Evolutionary conservation across 1,140 invertebrate genomes (phyloP).

Genomic region (Saxidomus purpurata): DNA sequence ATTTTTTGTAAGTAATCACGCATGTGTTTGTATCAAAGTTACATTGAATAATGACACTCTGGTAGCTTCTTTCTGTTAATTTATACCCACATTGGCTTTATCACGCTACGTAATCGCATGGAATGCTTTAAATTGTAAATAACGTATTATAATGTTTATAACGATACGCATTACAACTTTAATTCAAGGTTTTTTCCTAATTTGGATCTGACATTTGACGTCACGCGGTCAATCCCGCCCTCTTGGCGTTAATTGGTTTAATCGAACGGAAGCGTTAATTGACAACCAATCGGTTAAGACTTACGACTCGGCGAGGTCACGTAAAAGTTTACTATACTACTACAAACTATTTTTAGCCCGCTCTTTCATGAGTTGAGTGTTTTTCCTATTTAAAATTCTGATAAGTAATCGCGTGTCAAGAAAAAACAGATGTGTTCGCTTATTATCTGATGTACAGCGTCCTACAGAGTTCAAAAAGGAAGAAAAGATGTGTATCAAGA

Average conservation of each 20-base stretch:
- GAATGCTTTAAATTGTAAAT: slow-evolving; percentile 54
- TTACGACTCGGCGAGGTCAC: neutral
- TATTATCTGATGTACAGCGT: neutral
- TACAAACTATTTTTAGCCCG: slow-evolving; percentile 36
- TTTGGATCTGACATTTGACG: slow-evolving; percentile 39
- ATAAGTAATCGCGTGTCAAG: slow-evolving; percentile 25
- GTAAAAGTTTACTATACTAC: slow-evolving; percentile 28
- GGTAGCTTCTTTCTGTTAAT: neutral
- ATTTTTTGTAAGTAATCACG: neutral
- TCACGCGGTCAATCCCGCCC: slow-evolving; percentile 29
- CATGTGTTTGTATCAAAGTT: neutral
- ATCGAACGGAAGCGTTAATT: slow-evolving; percentile 35
- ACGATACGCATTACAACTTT: slow-evolving; percentile 48
- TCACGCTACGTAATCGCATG: slow-evolving; percentile 26
- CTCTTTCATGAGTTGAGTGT: slow-evolving; percentile 23
- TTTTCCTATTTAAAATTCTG: slow-evolving; percentile 10
- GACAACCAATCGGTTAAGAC: neutral
- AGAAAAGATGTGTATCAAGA: slow-evolving; percentile 1
- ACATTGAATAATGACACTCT: neutral
- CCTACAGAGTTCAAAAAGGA: neutral
- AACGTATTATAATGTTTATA: slow-evolving; percentile 48
- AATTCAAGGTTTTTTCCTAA: slow-evolving; percentile 53
- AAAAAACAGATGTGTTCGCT: slow-evolving; percentile 15
- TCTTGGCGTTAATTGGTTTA: slow-evolving; percentile 23
- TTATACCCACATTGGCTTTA: slow-evolving; percentile 10